Percentiles rank a stretch among this genome's conserved stretches.
Conservation (phyloP, 2,888 invertebrate species). For the Drosophila infuscata region DNA sequence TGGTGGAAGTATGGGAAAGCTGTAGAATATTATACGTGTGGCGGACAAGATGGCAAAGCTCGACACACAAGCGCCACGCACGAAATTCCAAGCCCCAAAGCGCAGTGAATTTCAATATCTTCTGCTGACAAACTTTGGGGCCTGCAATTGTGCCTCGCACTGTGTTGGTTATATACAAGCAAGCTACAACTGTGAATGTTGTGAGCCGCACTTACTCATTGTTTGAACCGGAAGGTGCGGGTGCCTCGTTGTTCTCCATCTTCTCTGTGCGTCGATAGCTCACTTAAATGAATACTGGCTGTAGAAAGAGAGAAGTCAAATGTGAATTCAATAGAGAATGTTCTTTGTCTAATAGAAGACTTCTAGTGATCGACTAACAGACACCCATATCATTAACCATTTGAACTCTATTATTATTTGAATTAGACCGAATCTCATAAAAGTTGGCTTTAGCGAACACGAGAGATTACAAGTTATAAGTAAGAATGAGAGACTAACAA, state of each 20-base stretch:
- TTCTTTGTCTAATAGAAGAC: conserved; percentile 18
- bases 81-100: conserved; percentile 28
- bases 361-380: neutral
- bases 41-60: conserved; percentile 22
- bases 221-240: conserved; percentile 71
- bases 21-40: conserved; percentile 79
- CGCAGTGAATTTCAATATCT: conserved; percentile 7
- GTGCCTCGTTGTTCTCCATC: conserved; percentile 74
- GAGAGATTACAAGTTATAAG: neutral
- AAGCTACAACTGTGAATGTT: conserved; percentile 8
- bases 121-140: neutral
- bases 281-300: conserved; percentile 21
- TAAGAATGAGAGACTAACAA: neutral
- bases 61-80: conserved; percentile 23
- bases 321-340: conserved; percentile 16
- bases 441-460: neutral
- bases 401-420: neutral
- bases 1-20: conserved; percentile 85
- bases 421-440: neutral
- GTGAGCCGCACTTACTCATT: conserved; percentile 67
- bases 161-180: conserved; percentile 34
- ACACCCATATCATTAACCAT: neutral
- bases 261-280: conserved; percentile 23
- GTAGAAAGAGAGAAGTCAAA: conserved; percentile 4
- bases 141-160: conserved; percentile 27